phyloP scores from a whole-genome alignment of 2,113 vertebrate genomes.

The Sorex fumeus region DNA sequence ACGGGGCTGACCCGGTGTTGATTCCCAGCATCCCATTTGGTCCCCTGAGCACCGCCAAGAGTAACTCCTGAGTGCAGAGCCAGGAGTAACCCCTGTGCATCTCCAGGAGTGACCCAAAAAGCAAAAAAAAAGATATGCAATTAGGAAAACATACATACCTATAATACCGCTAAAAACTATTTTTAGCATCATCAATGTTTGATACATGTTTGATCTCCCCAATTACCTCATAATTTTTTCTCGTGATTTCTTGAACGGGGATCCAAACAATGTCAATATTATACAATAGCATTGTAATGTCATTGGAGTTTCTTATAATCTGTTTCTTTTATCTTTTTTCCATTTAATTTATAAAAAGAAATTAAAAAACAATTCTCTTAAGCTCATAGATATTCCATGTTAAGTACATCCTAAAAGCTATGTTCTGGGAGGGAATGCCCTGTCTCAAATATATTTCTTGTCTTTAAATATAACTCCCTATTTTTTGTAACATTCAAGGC shows the following conservation, averaged over 20 bases:
- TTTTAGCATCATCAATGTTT: conserved; percentile 1
- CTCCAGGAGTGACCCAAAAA: no score
- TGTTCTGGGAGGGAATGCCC: conserved; percentile 6
- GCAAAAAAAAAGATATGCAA: neutral
- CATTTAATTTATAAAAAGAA: conserved; percentile 44
- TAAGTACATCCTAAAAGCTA: conserved; percentile 41
- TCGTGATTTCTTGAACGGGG: conserved; percentile 7
- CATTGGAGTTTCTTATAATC: neutral
- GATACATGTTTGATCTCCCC: conserved; percentile 18
- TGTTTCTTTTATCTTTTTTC: conserved; percentile 1
- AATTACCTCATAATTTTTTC: neutral
- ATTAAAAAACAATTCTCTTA: conserved; percentile 34
- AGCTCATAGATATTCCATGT: neutral
- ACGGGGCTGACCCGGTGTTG: no score
- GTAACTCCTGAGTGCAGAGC: no score
- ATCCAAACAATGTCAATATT: conserved; percentile 17
- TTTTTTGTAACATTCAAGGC: conserved; percentile 36
- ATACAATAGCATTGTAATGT: conserved; percentile 1
- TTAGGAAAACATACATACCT: neutral
- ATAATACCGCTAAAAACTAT: neutral
- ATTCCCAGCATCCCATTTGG: no score
- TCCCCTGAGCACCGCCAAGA: no score
- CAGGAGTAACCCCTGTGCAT: no score
- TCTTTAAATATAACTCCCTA: conserved; percentile 30
- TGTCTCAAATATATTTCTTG: conserved; percentile 5